phyloP scores from a whole-genome alignment of 2,888 invertebrate genomes.

The Sympetrum striolatum region DNA sequence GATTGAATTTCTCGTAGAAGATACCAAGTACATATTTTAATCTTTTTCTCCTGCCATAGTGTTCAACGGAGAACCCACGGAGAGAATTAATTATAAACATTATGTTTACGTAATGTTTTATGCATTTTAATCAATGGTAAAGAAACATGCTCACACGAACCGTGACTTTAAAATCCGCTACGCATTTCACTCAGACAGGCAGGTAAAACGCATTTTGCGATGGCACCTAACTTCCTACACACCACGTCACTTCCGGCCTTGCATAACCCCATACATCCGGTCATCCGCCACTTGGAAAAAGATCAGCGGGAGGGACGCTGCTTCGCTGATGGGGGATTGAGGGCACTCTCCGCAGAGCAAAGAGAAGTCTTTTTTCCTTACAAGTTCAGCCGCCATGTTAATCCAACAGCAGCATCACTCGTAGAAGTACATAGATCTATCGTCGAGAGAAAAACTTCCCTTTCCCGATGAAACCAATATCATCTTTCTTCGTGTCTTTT shows the following conservation, averaged over 20 bases:
- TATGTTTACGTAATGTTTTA: too few species aligned
- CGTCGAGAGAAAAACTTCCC: not conserved
- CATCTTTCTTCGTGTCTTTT: slow-evolving; percentile 44
- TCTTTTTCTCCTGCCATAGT: too few species aligned
- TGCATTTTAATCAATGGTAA: too few species aligned
- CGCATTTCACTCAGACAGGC: too few species aligned
- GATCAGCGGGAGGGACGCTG: not conserved
- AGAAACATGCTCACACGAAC: too few species aligned
- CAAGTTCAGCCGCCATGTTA: not conserved
- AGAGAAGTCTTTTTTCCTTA: not conserved
- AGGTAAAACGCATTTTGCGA: not conserved
- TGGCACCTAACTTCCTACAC: not conserved
- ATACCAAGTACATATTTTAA: too few species aligned
- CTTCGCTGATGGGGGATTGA: not conserved
- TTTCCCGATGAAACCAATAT: not conserved
- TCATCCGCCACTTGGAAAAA: not conserved
- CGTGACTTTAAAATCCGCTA: too few species aligned
- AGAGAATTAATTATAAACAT: too few species aligned
- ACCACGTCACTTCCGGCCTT: slow-evolving; percentile 29
- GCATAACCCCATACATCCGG: slow-evolving; percentile 7
- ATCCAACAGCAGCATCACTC: not conserved
- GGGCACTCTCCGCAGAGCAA: not conserved
- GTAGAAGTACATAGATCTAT: not conserved
- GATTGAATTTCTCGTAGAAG: too few species aligned
- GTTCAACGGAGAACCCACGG: too few species aligned